Evolutionary conservation across 2,113 vertebrate species (phyloP).

Genomic region (Peromyscus leucopus): DNA sequence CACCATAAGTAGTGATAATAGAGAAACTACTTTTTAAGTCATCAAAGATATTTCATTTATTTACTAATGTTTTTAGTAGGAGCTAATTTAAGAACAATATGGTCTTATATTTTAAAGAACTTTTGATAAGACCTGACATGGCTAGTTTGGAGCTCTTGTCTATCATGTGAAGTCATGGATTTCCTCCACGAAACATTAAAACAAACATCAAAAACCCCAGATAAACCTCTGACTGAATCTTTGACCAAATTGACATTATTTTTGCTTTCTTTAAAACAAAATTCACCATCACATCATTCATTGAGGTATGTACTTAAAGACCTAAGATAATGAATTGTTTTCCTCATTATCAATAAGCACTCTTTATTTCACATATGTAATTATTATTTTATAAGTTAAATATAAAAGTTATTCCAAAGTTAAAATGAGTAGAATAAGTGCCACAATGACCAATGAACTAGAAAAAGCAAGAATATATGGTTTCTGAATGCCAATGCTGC

Average conservation of each 20-base stretch:
- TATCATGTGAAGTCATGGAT: neutral
- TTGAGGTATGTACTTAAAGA: conserved; percentile 45
- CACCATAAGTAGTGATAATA: neutral
- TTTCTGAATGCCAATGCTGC: conserved; percentile 9
- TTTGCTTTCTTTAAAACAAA: conserved; percentile 44
- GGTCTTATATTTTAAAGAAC: neutral
- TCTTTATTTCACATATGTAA: conserved; percentile 37
- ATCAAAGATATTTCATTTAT: conserved; percentile 27
- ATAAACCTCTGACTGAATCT: neutral
- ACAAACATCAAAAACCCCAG: neutral
- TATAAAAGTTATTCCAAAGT: neutral
- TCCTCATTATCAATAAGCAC: neutral
- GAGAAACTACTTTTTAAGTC: conserved; percentile 20
- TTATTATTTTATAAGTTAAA: conserved; percentile 52
- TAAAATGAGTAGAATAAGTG: conserved; percentile 5
- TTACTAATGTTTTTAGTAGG: conserved; percentile 24
- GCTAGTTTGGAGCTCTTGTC: neutral
- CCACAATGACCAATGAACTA: neutral
- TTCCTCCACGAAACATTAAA: neutral
- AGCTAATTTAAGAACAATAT: conserved; percentile 23
- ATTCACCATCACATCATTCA: neutral
- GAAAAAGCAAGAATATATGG: conserved; percentile 1
- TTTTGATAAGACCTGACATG: conserved; percentile 1
- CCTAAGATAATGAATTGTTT: neutral
- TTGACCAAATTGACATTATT: neutral